Evolutionary conservation across 2,888 invertebrate genomes (phyloP).

Genomic region (Latheticus oryzae): DNA sequence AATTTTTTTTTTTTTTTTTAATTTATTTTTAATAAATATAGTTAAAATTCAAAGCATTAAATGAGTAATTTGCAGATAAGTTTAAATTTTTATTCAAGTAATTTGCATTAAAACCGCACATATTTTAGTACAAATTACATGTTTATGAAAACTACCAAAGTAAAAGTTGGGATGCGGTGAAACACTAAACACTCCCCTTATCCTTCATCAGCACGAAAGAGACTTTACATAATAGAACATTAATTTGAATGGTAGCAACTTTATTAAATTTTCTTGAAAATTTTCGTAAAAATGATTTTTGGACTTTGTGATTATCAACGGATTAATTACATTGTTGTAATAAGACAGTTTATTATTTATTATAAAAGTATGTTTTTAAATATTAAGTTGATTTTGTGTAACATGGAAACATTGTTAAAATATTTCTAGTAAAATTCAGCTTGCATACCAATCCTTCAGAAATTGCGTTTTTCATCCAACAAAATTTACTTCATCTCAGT

Average conservation of each 20-base stretch:
- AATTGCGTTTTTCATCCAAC: slow-evolving; percentile 10
- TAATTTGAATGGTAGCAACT: slow-evolving; percentile 43
- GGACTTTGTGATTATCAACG: too few species aligned
- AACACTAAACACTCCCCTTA: slow-evolving; percentile 41
- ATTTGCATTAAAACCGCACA: slow-evolving; percentile 23
- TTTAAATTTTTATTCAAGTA: slow-evolving; percentile 10
- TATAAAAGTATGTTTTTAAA: too few species aligned
- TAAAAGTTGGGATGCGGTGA: slow-evolving; percentile 38
- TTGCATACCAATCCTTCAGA: slow-evolving; percentile 20
- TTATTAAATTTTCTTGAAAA: slow-evolving; percentile 41
- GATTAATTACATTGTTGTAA: too few species aligned
- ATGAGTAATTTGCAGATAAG: too few species aligned
- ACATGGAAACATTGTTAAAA: slow-evolving; percentile 16
- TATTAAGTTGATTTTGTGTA: slow-evolving; percentile 16
- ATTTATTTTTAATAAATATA: too few species aligned
- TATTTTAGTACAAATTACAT: slow-evolving; percentile 30
- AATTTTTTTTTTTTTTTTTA: too few species aligned
- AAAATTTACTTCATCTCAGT: slow-evolving; percentile 1
- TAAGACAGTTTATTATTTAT: too few species aligned
- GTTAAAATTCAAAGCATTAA: too few species aligned
- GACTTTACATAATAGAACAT: slow-evolving; percentile 43
- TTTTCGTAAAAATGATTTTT: too few species aligned
- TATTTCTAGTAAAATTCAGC: slow-evolving; percentile 22
- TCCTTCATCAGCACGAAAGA: slow-evolving; percentile 45
- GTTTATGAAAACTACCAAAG: slow-evolving; percentile 29